Conservation (phyloP, 2,113 vertebrate species). For the Pachypanchax playfairii region DNA sequence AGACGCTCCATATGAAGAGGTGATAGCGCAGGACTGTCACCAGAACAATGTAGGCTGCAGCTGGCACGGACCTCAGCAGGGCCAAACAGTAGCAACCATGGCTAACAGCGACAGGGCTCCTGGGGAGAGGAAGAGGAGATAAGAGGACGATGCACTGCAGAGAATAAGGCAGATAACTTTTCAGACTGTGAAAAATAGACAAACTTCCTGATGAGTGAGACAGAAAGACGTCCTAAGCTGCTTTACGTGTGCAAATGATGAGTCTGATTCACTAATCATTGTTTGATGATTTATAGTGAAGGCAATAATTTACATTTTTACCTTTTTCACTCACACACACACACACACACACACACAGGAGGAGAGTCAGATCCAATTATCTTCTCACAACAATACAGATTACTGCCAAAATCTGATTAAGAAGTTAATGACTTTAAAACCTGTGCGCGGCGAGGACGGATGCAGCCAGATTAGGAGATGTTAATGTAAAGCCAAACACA, state of each 20-base stretch:
- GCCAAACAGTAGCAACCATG: conserved; percentile 92
- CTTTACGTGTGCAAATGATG: conserved; percentile 3
- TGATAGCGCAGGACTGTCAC: conserved; percentile 93
- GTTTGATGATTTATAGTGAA: conserved; percentile 12
- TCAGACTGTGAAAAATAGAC: conserved; percentile 6
- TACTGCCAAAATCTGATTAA: conserved; percentile 47
- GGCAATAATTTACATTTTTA: conserved; percentile 23
- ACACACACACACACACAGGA: conserved; percentile 13
- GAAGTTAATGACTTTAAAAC: conserved; percentile 55
- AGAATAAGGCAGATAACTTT: background rate
- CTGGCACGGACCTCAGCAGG: conserved; percentile 85
- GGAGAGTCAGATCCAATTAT: conserved; percentile 50
- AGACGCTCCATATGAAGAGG: conserved; percentile 98
- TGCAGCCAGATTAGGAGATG: conserved; percentile 35
- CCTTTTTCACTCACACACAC: background rate
- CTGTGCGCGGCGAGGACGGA: conserved; percentile 23
- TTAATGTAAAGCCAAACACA: conserved; percentile 33
- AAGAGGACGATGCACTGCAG: conserved; percentile 2
- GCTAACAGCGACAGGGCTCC: conserved; percentile 81
- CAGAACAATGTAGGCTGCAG: conserved; percentile 85
- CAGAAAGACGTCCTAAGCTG: conserved; percentile 17
- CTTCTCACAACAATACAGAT: conserved; percentile 34
- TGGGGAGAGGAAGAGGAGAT: conserved; percentile 60
- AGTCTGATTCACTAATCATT: conserved; percentile 12
- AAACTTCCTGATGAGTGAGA: conserved; percentile 5